These are phyloP conservation scores for Anoplophora glabripennis DNA, from an alignment of 1,140 invertebrate species.

Conservation along the genomic window DNA sequence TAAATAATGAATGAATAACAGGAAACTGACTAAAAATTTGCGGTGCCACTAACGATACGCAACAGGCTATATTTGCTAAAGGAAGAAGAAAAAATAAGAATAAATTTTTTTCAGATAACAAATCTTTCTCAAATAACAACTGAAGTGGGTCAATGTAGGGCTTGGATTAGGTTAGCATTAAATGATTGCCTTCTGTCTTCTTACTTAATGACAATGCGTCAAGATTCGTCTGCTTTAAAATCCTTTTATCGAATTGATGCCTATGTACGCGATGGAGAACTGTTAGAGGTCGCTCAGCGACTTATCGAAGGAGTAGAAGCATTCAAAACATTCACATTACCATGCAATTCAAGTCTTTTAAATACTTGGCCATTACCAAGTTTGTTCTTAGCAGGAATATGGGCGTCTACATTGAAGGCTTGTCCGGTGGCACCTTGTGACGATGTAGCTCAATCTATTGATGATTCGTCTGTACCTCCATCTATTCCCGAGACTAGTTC, in stretches of 20 bases:
- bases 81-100: too few species aligned
- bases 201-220: constrained; percentile 75
- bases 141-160: constrained; percentile 85
- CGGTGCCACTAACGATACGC: too few species aligned
- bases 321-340: constrained; percentile 74
- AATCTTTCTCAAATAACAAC: constrained; percentile 74
- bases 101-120: constrained; percentile 55
- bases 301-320: constrained; percentile 75
- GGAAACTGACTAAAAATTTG: too few species aligned
- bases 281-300: constrained; percentile 73
- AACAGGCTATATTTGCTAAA: too few species aligned
- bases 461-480: constrained; percentile 20
- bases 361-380: constrained; percentile 88
- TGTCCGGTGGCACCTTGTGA: constrained; percentile 57
- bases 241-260: constrained; percentile 77
- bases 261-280: constrained; percentile 74
- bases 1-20: too few species aligned
- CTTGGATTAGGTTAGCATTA: constrained; percentile 83
- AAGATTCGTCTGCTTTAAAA: constrained; percentile 67
- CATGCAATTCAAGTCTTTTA: constrained; percentile 82
- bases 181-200: constrained; percentile 86
- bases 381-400: constrained; percentile 78
- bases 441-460: constrained; percentile 43
- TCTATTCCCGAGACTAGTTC: constrained; percentile 35
- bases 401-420: constrained; percentile 71